Conservation (phyloP, 2,113 vertebrate genomes). For the Campylomormyrus tamandua region DNA sequence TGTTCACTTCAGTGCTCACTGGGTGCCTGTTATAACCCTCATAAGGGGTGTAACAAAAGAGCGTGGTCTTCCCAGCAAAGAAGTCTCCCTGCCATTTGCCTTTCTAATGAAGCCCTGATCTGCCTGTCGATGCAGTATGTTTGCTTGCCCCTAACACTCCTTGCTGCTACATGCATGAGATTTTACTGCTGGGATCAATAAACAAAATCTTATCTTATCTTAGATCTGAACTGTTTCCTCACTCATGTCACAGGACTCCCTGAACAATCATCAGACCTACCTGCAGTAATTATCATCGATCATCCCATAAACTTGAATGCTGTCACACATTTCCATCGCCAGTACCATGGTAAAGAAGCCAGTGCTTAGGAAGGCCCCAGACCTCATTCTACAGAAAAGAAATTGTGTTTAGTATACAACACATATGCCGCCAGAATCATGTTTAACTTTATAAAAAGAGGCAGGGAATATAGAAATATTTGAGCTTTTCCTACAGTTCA, state of each 20-base stretch:
- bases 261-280: constrained; percentile 46
- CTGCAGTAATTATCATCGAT: constrained; percentile 81
- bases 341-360: constrained; percentile 95
- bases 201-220: background rate
- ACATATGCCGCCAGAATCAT: background rate
- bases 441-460: background rate
- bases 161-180: background rate
- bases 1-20: no score
- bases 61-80: no score
- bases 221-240: background rate
- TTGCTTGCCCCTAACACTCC: background rate
- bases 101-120: no score
- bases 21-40: no score
- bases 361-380: constrained; percentile 87
- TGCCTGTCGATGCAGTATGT: background rate
- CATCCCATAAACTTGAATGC: constrained; percentile 82
- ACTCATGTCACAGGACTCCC: background rate
- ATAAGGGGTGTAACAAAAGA: no score
- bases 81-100: no score
- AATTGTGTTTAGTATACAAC: background rate
- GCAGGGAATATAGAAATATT: background rate
- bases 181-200: background rate
- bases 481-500: background rate
- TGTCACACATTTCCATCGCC: constrained; percentile 80
- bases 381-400: constrained; percentile 69